Evolutionary conservation across 2,797 vertebrate genomes (phyloP).

Genomic region (Bryconaethiops microstoma): DNA sequence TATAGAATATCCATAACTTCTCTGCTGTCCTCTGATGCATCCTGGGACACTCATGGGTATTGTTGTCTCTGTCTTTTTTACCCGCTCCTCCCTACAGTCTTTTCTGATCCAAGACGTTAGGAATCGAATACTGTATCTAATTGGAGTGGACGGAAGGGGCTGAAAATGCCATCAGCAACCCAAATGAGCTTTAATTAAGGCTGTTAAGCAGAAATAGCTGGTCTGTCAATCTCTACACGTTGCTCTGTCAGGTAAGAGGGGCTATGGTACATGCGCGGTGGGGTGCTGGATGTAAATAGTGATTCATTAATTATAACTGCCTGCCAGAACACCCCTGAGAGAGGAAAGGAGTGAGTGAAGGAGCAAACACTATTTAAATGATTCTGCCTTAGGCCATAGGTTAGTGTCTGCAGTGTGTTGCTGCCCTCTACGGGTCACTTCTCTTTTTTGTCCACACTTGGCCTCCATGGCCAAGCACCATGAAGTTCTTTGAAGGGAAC

Average conservation of each 20-base stretch:
- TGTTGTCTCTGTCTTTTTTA: constrained; percentile 60
- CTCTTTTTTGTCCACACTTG: constrained; percentile 2
- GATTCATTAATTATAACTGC: constrained; percentile 60
- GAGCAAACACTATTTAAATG: constrained; percentile 19
- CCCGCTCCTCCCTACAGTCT: constrained; percentile 58
- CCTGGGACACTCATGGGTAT: constrained; percentile 35
- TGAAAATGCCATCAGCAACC: constrained; percentile 75
- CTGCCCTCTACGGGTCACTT: constrained; percentile 74
- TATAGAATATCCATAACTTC: constrained; percentile 59
- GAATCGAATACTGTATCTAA: constrained; percentile 72
- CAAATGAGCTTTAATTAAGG: constrained; percentile 80
- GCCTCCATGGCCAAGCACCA: constrained; percentile 47
- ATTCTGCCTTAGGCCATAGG: constrained; percentile 8
- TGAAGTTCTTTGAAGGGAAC: constrained; percentile 64
- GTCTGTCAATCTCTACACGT: constrained; percentile 77
- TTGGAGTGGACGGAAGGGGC: constrained; percentile 67
- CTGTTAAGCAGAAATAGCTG: constrained; percentile 72
- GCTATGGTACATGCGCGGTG: constrained; percentile 15
- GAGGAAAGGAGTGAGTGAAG: constrained; percentile 32
- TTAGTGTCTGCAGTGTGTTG: constrained; percentile 63
- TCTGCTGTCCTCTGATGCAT: constrained; percentile 22
- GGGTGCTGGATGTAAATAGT: constrained; percentile 54
- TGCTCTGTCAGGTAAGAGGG: constrained; percentile 46
- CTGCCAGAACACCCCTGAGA: constrained; percentile 45
- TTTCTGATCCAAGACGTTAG: constrained; percentile 66